Conservation (phyloP, 2,797 vertebrate genomes). For the Ciconia nigra region DNA sequence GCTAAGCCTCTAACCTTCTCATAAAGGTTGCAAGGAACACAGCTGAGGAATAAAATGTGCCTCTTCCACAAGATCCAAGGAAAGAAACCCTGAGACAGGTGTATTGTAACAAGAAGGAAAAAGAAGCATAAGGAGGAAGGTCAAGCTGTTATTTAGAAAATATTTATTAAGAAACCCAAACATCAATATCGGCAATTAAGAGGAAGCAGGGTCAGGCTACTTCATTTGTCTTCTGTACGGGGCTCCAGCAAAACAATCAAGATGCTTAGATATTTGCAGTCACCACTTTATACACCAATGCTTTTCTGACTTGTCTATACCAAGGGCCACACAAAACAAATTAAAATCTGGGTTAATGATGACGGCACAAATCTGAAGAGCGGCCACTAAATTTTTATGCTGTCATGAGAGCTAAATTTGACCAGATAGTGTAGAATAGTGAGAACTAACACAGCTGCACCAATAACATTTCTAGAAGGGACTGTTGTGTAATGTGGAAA, state of each 20-base stretch:
- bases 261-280: neutral
- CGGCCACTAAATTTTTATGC: neutral
- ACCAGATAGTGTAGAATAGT: neutral
- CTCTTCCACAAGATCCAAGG: neutral
- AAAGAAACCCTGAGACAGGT: neutral
- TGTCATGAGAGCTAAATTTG: neutral
- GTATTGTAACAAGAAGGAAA: neutral
- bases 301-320: neutral
- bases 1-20: neutral
- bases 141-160: neutral
- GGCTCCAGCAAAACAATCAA: neutral
- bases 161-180: neutral
- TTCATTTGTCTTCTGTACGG: neutral
- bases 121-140: neutral
- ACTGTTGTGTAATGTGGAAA: neutral
- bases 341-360: neutral
- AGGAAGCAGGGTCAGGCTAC: neutral
- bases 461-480: neutral
- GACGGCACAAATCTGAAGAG: neutral
- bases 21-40: neutral
- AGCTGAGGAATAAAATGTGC: neutral
- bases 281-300: accelerated
- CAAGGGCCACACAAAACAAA: neutral
- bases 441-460: neutral
- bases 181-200: neutral